Percentiles rank a stretch among this genome's conserved stretches.
These are phyloP conservation scores for Trachythela sp. DNA, from an alignment of 64 coral and sea anemone genomes.

Conservation along the genomic window DNA sequence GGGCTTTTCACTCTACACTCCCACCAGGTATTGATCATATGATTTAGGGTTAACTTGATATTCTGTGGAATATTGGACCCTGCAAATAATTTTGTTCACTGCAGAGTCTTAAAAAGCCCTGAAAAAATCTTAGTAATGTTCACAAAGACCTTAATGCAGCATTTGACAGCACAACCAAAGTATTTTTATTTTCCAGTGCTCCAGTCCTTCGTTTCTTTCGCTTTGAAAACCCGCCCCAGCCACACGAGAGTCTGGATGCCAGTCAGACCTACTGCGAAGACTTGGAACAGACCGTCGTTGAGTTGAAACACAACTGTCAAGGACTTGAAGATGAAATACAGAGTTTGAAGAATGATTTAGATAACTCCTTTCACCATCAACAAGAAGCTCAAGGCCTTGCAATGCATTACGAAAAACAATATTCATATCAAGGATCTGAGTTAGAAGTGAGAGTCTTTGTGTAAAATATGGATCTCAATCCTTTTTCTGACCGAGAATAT, in stretches of 20 bases:
- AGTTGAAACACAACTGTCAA: not conserved
- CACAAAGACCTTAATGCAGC: not conserved
- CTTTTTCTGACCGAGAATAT: too few relatives aligned
- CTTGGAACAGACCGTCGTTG: not conserved
- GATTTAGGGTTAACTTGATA: too few relatives aligned
- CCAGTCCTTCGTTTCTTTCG: not conserved
- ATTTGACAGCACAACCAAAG: too few relatives aligned
- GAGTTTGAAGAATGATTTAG: constrained; percentile 13
- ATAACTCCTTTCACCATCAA: not conserved
- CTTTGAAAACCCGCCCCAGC: not conserved
- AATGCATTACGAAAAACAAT: not conserved
- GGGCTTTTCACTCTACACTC: too few relatives aligned
- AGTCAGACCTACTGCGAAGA: constrained; percentile 12
- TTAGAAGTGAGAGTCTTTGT: not conserved
- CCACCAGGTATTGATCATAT: too few relatives aligned
- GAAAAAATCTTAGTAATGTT: not conserved
- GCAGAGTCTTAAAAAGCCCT: too few relatives aligned
- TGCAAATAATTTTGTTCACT: too few relatives aligned
- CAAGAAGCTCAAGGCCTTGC: constrained; percentile 8
- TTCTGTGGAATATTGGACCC: too few relatives aligned
- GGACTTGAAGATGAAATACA: constrained; percentile 6
- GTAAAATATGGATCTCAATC: not conserved
- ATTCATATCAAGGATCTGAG: not conserved
- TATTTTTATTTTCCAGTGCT: not conserved
- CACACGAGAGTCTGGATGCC: constrained; percentile 7